Percentiles rank a stretch among this genome's conserved stretches.
These are phyloP conservation scores for Calyptomena viridis DNA, from an alignment of 2,113 vertebrate species.

Conservation along the genomic window DNA sequence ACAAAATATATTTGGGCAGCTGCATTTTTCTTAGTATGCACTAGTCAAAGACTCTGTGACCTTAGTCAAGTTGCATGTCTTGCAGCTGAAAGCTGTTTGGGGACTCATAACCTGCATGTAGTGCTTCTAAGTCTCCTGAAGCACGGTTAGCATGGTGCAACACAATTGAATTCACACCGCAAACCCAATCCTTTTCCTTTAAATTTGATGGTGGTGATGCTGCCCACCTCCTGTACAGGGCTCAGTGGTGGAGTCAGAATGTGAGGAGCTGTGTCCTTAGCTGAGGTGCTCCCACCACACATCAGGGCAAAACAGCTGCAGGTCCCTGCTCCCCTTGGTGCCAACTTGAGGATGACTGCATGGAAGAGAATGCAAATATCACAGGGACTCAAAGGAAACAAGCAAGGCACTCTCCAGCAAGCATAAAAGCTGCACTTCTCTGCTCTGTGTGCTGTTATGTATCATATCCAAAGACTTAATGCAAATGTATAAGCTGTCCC, in stretches of 20 bases:
- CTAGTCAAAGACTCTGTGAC: not conserved
- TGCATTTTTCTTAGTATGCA: not conserved
- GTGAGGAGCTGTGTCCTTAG: not conserved
- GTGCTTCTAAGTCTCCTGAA: not conserved
- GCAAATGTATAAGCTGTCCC: constrained; percentile 14
- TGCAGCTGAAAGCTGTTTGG: not conserved
- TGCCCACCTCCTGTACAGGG: not conserved
- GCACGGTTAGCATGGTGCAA: not conserved
- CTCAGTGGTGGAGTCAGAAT: not conserved
- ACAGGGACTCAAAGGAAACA: not conserved
- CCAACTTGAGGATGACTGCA: rapidly evolving
- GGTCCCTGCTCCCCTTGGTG: not conserved
- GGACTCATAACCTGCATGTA: not conserved
- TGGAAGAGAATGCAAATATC: not conserved
- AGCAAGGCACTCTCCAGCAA: not conserved
- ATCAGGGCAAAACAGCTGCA: not conserved
- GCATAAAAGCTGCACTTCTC: not conserved
- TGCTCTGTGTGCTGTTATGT: rapidly evolving
- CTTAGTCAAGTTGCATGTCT: not conserved
- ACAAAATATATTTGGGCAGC: not conserved
- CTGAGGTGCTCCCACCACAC: not conserved
- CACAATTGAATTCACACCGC: not conserved
- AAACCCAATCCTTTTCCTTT: not conserved
- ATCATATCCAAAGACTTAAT: not conserved
- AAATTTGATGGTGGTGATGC: too few relatives aligned